Evolutionary conservation across 2,113 vertebrate species (phyloP).

Genomic region (Grammomys surdaster): DNA sequence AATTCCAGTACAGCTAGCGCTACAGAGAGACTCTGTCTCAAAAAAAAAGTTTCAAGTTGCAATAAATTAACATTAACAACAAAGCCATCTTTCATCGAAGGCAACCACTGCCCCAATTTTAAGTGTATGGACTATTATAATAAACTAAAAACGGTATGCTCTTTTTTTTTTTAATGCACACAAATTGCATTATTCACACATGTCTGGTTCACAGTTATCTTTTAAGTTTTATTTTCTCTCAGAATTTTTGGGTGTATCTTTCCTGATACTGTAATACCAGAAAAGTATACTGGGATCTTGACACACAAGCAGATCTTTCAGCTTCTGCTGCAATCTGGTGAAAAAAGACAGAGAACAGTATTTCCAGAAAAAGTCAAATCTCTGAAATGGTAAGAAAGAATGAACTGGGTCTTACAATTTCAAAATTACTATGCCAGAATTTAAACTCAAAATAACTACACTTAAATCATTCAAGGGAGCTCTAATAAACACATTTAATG

Average conservation of each 20-base stretch:
- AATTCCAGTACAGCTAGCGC: background rate
- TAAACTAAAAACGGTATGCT: background rate
- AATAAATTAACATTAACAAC: slow-evolving; percentile 37
- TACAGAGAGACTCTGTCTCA: background rate
- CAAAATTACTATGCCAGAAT: slow-evolving; percentile 3
- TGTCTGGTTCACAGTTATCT: slow-evolving; percentile 26
- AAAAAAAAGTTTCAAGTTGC: slow-evolving; percentile 2
- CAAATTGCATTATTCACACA: background rate
- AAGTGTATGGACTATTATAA: background rate
- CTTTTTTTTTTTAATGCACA: slow-evolving; percentile 1
- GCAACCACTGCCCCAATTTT: background rate
- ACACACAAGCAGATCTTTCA: background rate
- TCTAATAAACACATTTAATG: background rate
- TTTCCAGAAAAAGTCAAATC: slow-evolving; percentile 50
- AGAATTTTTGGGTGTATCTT: slow-evolving; percentile 25
- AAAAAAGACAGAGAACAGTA: slow-evolving; percentile 34
- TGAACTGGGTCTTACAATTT: background rate
- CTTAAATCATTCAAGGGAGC: slow-evolving; percentile 39
- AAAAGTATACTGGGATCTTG: slow-evolving; percentile 9
- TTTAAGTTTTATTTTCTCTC: slow-evolving; percentile 28
- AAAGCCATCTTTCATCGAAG: slow-evolving; percentile 4
- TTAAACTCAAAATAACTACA: slow-evolving; percentile 14
- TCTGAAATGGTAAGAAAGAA: slow-evolving; percentile 24
- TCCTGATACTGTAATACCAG: slow-evolving; percentile 42
- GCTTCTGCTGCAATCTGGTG: slow-evolving; percentile 44